Conservation (phyloP, 2,888 invertebrate genomes). For the Eupsilia transversa region DNA sequence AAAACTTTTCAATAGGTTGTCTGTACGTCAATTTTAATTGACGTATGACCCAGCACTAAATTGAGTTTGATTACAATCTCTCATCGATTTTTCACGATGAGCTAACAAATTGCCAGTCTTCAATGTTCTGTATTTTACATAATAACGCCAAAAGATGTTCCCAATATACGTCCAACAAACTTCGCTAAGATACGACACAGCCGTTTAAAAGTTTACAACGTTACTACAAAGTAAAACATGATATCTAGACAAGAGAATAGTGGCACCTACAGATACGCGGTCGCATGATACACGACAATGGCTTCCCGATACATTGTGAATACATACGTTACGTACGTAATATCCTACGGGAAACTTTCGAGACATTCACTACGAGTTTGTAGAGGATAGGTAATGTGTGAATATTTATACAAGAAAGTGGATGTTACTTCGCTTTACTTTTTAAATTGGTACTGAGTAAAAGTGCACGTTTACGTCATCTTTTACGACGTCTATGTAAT, state of each 20-base stretch:
- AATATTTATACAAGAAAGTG: constrained; percentile 63
- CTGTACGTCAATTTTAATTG: constrained; percentile 53
- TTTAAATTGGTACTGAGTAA: constrained; percentile 32
- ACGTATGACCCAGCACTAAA: constrained; percentile 27
- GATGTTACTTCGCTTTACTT: constrained; percentile 39
- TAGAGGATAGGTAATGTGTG: constrained; percentile 60
- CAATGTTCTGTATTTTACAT: constrained; percentile 10
- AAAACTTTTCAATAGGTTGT: constrained; percentile 26
- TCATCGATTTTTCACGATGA: constrained; percentile 29
- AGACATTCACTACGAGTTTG: constrained; percentile 71
- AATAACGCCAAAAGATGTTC: constrained; percentile 4
- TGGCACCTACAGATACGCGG: constrained; percentile 78
- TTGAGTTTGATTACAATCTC: constrained; percentile 18
- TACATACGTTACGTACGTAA: constrained; percentile 69
- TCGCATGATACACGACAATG: constrained; percentile 78
- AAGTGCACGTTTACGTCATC: not conserved
- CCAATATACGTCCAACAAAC: constrained; percentile 43
- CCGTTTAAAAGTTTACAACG: constrained; percentile 69
- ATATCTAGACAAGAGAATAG: constrained; percentile 71
- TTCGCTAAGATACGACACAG: constrained; percentile 47
- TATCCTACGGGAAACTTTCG: constrained; percentile 75
- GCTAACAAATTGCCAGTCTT: constrained; percentile 15
- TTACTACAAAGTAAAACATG: constrained; percentile 73
- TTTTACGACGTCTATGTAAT: not conserved
- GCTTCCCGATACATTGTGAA: constrained; percentile 84